Percentiles rank a stretch among this genome's conserved stretches.
Conservation (phyloP, 2,797 vertebrate species). For the Glyptemys insculpta region DNA sequence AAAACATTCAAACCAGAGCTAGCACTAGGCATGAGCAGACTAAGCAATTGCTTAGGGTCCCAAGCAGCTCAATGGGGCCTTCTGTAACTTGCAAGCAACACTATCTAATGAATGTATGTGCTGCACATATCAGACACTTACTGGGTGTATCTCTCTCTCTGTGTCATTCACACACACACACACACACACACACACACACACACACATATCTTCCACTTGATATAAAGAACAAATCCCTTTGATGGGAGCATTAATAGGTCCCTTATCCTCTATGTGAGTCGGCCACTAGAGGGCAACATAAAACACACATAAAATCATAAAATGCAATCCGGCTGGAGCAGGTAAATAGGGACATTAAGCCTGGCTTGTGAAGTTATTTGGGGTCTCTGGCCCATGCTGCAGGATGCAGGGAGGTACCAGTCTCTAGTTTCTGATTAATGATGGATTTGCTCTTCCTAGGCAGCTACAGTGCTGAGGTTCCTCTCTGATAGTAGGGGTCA, state of each 20-base stretch:
- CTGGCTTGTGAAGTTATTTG: neutral
- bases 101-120: neutral
- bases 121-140: neutral
- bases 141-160: neutral
- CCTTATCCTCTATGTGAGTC: neutral
- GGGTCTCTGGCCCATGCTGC: neutral
- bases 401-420: accelerated
- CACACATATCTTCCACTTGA: neutral
- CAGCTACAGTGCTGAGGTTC: neutral
- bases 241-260: neutral
- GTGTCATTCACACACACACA: no score
- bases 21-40: neutral
- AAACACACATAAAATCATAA: neutral
- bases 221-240: neutral
- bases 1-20: neutral
- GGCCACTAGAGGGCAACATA: neutral
- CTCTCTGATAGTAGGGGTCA: neutral
- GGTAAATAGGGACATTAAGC: neutral
- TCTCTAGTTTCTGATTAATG: neutral
- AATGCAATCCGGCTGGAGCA: accelerated
- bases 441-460: neutral
- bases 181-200: neutral
- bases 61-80: no score
- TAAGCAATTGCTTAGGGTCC: neutral
- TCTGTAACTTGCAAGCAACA: neutral